phyloP scores from a whole-genome alignment of 2,797 vertebrate species.

The Poeciliopsis infans region DNA sequence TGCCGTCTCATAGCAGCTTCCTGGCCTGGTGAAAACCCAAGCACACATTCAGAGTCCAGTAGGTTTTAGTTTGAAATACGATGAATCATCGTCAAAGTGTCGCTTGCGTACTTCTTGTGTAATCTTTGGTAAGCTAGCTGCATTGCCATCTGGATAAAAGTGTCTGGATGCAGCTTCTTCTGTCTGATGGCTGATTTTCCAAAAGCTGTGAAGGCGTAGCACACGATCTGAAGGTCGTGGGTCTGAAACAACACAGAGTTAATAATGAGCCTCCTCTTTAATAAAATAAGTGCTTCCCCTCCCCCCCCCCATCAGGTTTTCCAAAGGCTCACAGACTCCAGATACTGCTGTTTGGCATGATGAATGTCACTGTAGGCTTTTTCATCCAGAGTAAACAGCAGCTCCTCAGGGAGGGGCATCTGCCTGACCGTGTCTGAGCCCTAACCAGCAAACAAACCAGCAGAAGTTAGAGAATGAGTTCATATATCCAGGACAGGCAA shows the following conservation, averaged over 20 bases:
- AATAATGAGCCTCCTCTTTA: not conserved
- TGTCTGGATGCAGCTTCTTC: slow-evolving; percentile 90
- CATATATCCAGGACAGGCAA: not conserved
- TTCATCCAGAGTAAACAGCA: slow-evolving; percentile 89
- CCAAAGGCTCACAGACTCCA: slow-evolving; percentile 77
- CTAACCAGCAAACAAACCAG: slow-evolving; percentile 57
- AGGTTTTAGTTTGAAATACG: not conserved
- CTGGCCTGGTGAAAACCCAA: slow-evolving; percentile 78
- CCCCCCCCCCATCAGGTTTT: not conserved
- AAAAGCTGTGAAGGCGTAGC: slow-evolving; percentile 88
- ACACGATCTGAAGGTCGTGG: slow-evolving; percentile 85
- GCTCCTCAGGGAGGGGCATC: slow-evolving; percentile 86
- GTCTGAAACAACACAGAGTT: slow-evolving; percentile 71
- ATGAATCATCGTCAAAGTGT: not conserved
- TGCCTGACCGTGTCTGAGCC: slow-evolving; percentile 84
- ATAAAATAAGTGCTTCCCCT: not conserved
- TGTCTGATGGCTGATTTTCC: slow-evolving; percentile 90
- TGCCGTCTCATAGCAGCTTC: slow-evolving; percentile 95
- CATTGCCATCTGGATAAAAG: slow-evolving; percentile 92
- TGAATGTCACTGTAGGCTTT: slow-evolving; percentile 79
- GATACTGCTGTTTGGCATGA: slow-evolving; percentile 84
- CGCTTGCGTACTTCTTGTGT: slow-evolving; percentile 82
- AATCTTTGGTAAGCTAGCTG: slow-evolving; percentile 90
- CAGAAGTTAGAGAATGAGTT: not conserved
- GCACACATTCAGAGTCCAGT: not conserved